Evolutionary conservation across 2,113 vertebrate genomes (phyloP).

Genomic region (Camelus dromedarius): DNA sequence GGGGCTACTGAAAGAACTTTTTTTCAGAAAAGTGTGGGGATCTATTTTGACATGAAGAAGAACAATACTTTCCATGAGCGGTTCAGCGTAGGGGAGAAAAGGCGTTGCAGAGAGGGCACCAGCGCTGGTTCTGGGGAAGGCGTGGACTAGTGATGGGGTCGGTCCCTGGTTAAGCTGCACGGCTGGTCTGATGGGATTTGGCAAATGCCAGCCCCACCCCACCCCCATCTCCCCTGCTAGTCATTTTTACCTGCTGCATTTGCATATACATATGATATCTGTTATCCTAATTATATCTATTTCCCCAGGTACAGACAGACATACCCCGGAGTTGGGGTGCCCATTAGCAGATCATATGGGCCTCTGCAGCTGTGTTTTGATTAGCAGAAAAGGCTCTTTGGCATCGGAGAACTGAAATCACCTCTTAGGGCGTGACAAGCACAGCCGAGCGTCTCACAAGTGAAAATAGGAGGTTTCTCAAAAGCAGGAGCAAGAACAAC

Average conservation of each 20-base stretch:
- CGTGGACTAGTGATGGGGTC: neutral
- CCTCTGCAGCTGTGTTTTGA: constrained; percentile 91
- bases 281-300: constrained; percentile 90
- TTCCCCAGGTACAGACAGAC: constrained; percentile 89
- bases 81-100: neutral
- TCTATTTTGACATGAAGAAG: constrained; percentile 3
- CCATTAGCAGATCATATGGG: constrained; percentile 85
- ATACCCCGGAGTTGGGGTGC: constrained; percentile 81
- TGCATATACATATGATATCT: constrained; percentile 87
- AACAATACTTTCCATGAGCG: neutral
- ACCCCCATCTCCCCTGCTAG: constrained; percentile 12
- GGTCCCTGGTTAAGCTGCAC: neutral
- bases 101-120: neutral
- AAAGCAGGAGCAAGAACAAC: constrained; percentile 77
- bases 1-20: constrained; percentile 25
- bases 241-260: constrained; percentile 85
- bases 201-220: constrained; percentile 76
- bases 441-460: constrained; percentile 80
- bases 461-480: constrained; percentile 88
- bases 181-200: constrained; percentile 64
- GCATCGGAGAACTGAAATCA: constrained; percentile 87
- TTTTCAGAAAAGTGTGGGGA: neutral
- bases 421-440: constrained; percentile 87
- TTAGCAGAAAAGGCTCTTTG: constrained; percentile 87
- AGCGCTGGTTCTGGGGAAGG: neutral